A percentile compares a stretch with the other conserved stretches of the same genome.
These are phyloP conservation scores for Dufourea novaeangliae DNA, from an alignment of 1,140 invertebrate genomes.

Conservation along the genomic window DNA sequence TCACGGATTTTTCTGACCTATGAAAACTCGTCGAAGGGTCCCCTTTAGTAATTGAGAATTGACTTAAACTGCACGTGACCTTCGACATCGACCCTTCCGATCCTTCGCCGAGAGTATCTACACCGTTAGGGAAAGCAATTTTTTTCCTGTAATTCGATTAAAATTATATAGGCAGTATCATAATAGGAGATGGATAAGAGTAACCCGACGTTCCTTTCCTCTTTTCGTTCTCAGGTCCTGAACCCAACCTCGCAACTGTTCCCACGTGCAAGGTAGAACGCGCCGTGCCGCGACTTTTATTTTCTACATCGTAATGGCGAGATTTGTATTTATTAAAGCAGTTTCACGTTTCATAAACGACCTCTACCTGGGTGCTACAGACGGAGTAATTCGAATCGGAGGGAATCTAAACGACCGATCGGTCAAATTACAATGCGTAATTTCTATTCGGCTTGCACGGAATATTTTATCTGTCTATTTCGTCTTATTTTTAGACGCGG, in stretches of 20 bases:
- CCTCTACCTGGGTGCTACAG: no score
- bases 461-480: not conserved
- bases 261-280: no score
- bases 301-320: not conserved
- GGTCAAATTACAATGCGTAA: not conserved
- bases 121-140: no score
- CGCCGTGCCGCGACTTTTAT: not conserved
- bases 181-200: no score
- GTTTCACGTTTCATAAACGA: not conserved
- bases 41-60: constrained; percentile 22
- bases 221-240: not conserved
- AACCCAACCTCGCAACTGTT: not conserved
- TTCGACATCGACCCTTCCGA: no score
- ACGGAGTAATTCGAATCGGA: no score
- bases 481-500: not conserved
- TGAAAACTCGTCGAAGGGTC: no score
- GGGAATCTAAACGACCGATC: constrained; percentile 8
- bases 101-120: no score
- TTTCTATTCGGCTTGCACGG: not conserved
- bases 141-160: no score
- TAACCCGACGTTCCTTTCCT: no score
- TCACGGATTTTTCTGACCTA: not conserved
- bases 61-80: no score
- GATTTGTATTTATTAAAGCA: not conserved
- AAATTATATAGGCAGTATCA: no score